Conservation (phyloP, 2,797 vertebrate genomes). For the Trichosurus vulpecula region DNA sequence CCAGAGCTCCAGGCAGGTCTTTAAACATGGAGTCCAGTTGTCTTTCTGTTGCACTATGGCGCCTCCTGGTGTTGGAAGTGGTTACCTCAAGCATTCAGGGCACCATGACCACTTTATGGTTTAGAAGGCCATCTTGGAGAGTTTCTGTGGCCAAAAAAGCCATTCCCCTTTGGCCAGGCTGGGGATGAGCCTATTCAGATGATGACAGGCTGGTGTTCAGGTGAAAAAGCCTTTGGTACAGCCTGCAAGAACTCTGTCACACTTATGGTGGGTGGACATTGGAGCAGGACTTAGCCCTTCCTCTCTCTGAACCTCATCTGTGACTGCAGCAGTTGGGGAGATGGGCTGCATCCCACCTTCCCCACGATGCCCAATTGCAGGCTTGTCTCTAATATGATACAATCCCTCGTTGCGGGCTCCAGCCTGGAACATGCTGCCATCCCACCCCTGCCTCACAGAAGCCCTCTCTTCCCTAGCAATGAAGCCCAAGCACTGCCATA, state of each 20-base stretch:
- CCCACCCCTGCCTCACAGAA: neutral
- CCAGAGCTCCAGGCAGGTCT: neutral
- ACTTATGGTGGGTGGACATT: no score
- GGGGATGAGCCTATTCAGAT: no score
- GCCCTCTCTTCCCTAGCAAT: neutral
- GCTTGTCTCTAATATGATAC: neutral
- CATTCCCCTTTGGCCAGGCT: neutral
- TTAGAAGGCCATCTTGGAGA: neutral
- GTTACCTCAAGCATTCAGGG: neutral
- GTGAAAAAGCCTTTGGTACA: neutral
- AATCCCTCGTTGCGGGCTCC: neutral
- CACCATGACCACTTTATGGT: no score
- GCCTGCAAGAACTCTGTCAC: neutral
- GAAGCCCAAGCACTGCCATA: no score
- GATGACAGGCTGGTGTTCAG: neutral
- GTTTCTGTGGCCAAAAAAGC: neutral
- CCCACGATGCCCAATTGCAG: neutral
- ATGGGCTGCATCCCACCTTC: neutral
- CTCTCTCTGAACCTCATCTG: no score
- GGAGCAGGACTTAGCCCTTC: no score
- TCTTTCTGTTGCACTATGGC: neutral
- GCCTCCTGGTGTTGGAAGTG: neutral
- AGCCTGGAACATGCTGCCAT: neutral
- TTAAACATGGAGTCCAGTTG: neutral
- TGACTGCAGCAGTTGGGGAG: no score